Percentiles rank a stretch among this genome's conserved stretches.
These are phyloP conservation scores for Megamerina dolium DNA, from an alignment of 2,888 invertebrate species.

Conservation along the genomic window DNA sequence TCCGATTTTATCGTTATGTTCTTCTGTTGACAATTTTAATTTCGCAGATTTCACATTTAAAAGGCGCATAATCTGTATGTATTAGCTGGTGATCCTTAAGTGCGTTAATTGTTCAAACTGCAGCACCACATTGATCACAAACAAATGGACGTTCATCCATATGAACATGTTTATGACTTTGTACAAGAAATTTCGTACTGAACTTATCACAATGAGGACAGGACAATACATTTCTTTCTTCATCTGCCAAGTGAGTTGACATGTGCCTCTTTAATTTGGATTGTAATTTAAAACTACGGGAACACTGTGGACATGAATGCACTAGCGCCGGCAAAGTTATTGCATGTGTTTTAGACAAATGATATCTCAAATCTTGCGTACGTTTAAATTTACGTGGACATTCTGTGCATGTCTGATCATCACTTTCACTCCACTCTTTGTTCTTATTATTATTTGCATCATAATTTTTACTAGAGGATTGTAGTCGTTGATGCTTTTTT, in stretches of 20 bases:
- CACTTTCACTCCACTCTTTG: too few relatives aligned
- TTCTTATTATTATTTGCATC: neutral
- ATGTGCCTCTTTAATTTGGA: conserved; percentile 8
- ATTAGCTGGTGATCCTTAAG: conserved; percentile 50
- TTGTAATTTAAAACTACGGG: conserved; percentile 6
- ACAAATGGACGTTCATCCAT: conserved; percentile 47
- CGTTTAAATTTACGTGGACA: conserved; percentile 5
- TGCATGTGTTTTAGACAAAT: conserved; percentile 18
- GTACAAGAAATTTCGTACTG: conserved; percentile 23
- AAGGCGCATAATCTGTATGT: conserved; percentile 49
- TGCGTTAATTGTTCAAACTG: conserved; percentile 48
- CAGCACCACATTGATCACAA: conserved; percentile 51
- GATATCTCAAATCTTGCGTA: conserved; percentile 10
- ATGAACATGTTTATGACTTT: conserved; percentile 36
- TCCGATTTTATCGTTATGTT: too few relatives aligned
- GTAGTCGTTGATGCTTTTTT: too few relatives aligned
- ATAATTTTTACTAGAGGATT: neutral
- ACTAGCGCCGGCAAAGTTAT: neutral
- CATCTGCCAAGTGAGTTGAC: conserved; percentile 23
- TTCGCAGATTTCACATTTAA: conserved; percentile 29
- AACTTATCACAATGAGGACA: conserved; percentile 38
- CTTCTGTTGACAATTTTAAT: too few relatives aligned
- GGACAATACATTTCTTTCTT: conserved; percentile 17
- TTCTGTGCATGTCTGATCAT: neutral
- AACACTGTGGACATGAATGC: conserved; percentile 10